These are phyloP conservation scores for Phengaris alcon DNA, from an alignment of 2,888 invertebrate genomes.

Conservation along the genomic window DNA sequence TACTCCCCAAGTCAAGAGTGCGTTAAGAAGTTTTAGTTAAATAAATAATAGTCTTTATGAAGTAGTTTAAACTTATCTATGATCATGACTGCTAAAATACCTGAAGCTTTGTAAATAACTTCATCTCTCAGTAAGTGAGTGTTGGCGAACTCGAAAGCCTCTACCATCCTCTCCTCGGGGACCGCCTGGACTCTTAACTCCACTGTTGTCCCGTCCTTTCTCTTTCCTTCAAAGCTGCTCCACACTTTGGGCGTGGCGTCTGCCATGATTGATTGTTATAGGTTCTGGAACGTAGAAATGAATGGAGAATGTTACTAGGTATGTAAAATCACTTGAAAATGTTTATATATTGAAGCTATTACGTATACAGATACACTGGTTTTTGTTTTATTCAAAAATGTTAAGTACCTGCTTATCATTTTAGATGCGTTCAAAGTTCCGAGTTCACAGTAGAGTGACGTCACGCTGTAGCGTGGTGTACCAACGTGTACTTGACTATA, in stretches of 20 bases:
- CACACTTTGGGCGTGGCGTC: conserved; percentile 3
- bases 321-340: not conserved
- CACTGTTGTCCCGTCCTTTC: conserved; percentile 8
- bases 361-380: too few relatives aligned
- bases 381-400: too few relatives aligned
- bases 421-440: too few relatives aligned
- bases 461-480: too few relatives aligned
- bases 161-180: not conserved
- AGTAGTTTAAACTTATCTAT: too few relatives aligned
- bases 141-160: not conserved
- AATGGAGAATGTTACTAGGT: not conserved
- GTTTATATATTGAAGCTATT: too few relatives aligned
- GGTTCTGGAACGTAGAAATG: not conserved
- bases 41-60: too few relatives aligned
- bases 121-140: conserved; percentile 20
- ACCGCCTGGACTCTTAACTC: conserved; percentile 5
- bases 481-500: too few relatives aligned
- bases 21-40: too few relatives aligned
- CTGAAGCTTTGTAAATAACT: conserved; percentile 14
- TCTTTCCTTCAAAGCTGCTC: conserved; percentile 17
- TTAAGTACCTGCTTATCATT: too few relatives aligned
- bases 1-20: too few relatives aligned
- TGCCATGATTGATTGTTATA: not conserved
- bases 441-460: too few relatives aligned
- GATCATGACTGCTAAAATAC: not conserved